Evolutionary conservation across 2,888 invertebrate species (phyloP), one percentile per base, ranked within the genome.

Genomic region (Mylabris sibirica): DNA sequence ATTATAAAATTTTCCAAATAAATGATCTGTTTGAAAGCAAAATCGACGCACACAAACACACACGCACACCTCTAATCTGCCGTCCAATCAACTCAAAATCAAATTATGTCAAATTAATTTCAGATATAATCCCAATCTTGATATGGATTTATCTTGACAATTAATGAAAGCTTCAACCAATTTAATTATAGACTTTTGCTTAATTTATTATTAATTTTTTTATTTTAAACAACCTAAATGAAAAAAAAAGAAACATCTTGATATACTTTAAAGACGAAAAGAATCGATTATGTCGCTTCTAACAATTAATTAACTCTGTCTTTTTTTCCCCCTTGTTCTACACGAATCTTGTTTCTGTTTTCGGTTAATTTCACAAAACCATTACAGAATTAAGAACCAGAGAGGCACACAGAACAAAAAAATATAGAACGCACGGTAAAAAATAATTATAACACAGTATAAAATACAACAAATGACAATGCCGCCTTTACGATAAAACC

Each of bases 61-160:
- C 3, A 38, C 30, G 30, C 30, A 30, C 38, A 38, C 3, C 12
- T 41, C 41, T n/a, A n/a, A n/a, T 44, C 11, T 17, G 20, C 17
- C 8, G 20, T 22, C 49, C 22, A 24, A 57, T 57, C 24, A 24
- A 24, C 4, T 24, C 5, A 2, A 9, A 57, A 24, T 57, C 57
- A 57, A 57, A 57, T 57, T 57, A 57, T 57, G 57, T 24, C 57
- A 57, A 1, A 57, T 57, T 57, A 24, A 57, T 57, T 24, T 3
- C 22, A 20, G 14, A 49, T 20, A 49, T 49, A 20, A 49, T 49
- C 9, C 20, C 20, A 20, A 49, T 49, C 49, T 49, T 49, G 49
- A 49, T 20, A 49, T 8, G 9, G 20, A 49, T 44, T 17, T n/a
- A n/a, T 17, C 17, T 44, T 44, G 44, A 44, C 44, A 44, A 44